Evolutionary conservation across 2,797 vertebrate genomes (phyloP).

Genomic region (Pogoniulus pusillus): DNA sequence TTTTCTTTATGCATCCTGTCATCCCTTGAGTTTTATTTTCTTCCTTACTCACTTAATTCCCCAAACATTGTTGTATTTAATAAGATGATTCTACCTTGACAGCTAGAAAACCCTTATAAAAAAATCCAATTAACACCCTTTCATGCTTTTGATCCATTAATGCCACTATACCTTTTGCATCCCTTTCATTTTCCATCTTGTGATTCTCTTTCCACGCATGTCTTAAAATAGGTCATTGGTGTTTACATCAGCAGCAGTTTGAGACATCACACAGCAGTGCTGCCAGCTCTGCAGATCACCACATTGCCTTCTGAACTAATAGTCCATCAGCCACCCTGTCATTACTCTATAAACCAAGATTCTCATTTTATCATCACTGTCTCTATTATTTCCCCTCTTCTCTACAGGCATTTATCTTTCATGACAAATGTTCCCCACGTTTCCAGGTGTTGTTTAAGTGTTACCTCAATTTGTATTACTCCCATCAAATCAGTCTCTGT

Average conservation of each 20-base stretch:
- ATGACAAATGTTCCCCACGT: not conserved
- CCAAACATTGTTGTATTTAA: not conserved
- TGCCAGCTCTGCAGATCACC: not conserved
- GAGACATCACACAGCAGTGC: not conserved
- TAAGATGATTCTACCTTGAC: not conserved
- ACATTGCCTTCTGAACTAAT: not conserved
- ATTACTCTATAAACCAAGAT: conserved; percentile 27
- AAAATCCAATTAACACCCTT: not conserved
- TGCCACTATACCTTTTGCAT: not conserved
- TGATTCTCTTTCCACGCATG: not conserved
- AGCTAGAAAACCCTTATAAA: not conserved
- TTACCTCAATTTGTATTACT: not conserved
- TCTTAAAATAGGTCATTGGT: conserved; percentile 48
- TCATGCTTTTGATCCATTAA: not conserved
- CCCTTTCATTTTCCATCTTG: not conserved
- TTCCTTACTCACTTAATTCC: not conserved
- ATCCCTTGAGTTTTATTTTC: not conserved
- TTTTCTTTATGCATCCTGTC: not conserved
- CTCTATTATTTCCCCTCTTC: conserved; percentile 31
- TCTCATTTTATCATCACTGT: conserved; percentile 13
- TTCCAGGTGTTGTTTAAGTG: not conserved
- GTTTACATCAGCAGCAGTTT: conserved; percentile 36
- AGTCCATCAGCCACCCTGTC: not conserved
- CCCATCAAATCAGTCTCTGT: not conserved
- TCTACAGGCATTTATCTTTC: conserved; percentile 36